Percentiles rank a stretch among this genome's conserved stretches.
Conservation (phyloP, 2,113 vertebrate species). For the Podarcis muralis region DNA sequence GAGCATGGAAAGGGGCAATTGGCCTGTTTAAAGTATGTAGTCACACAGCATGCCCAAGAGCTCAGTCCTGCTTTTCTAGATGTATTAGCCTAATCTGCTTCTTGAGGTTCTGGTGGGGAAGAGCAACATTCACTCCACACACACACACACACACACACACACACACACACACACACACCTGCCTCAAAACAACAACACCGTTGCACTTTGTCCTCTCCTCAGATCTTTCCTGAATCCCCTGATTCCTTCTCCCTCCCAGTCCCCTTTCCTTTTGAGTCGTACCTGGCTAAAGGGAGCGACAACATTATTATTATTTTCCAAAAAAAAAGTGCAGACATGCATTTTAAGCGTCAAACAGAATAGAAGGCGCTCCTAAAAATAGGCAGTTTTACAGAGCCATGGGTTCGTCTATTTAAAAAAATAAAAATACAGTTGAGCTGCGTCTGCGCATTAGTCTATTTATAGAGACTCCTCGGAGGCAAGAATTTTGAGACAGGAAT, state of each 20-base stretch:
- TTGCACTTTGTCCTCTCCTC: not conserved
- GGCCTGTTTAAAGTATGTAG: no score
- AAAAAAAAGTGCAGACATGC: not conserved
- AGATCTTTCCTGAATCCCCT: not conserved
- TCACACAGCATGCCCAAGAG: no score
- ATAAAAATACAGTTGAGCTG: not conserved
- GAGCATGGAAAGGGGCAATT: no score
- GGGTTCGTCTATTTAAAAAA: not conserved
- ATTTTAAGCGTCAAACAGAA: not conserved
- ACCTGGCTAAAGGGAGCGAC: no score
- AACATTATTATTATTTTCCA: not conserved
- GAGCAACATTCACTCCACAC: not conserved
- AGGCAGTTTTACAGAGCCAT: not conserved
- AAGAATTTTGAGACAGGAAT: not conserved
- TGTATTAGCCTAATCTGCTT: no score
- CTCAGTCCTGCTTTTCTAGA: no score
- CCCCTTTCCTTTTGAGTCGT: no score
- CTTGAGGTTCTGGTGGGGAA: no score
- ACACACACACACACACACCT: not conserved
- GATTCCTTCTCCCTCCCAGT: not conserved
- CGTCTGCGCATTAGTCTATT: not conserved
- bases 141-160: no score
- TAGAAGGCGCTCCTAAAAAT: not conserved
- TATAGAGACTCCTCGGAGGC: not conserved
- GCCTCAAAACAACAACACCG: no score